Evolutionary conservation across 2,113 vertebrate genomes (phyloP).

Genomic region (Crotalus viridis): DNA sequence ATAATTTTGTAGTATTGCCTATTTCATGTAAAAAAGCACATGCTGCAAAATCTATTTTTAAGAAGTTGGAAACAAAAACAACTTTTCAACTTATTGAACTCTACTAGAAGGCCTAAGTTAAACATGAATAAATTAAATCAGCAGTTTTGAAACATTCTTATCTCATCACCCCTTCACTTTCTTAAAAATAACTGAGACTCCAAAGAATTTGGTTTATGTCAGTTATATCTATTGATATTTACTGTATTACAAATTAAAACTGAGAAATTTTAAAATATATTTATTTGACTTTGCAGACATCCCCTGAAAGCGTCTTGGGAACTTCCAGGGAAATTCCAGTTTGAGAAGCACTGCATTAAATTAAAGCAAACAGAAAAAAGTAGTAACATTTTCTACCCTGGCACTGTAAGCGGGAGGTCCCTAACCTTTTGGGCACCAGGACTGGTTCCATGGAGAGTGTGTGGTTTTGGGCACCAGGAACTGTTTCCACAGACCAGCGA

Average conservation of each 20-base stretch:
- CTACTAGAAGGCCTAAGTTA: background rate
- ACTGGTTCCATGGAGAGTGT: no score
- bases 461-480: no score
- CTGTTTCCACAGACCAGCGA: no score
- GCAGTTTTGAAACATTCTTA: background rate
- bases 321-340: background rate
- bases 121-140: background rate
- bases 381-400: conserved; percentile 40
- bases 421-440: no score
- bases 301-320: background rate
- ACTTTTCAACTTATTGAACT: conserved; percentile 36
- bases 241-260: background rate
- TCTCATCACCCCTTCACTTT: background rate
- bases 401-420: conserved; percentile 8
- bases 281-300: background rate
- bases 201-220: background rate
- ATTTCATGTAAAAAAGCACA: background rate
- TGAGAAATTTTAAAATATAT: background rate
- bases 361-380: conserved; percentile 32
- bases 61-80: conserved; percentile 39
- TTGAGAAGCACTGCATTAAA: conserved; percentile 8
- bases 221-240: background rate
- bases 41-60: background rate
- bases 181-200: background rate
- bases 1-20: background rate